Evolutionary conservation across 2,888 invertebrate species (phyloP), one percentile per base, ranked within the genome.

Genomic region (Tinea pellionella): DNA sequence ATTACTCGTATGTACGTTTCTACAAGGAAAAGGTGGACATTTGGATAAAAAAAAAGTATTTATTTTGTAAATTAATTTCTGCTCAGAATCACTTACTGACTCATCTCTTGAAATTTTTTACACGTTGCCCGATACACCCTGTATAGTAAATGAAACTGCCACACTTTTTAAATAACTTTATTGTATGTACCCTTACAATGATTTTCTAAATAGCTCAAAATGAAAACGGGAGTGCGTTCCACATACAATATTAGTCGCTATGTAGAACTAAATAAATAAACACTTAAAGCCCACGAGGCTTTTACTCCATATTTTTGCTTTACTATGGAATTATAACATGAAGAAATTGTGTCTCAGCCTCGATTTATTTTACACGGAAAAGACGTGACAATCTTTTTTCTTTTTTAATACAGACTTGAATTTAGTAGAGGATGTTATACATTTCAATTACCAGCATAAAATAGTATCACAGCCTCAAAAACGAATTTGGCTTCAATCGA

Each of bases 251-350:
- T 83, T 79, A 78, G 80, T 85, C 57, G 43, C 19, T 77, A 77
- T 80, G 81, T 79, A 80, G 70, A 83, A 82, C 82, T 77, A 84
- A 85, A 86, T 84, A 85, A 86, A 86, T 83, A 84, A 80, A 77
- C 76, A 73, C 78, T 77, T 83, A 78, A 75, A 77, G 83, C 84
- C 85, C 74, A 72, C 72, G 65, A 71, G 81, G 83, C 81, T 70
- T 74, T 68, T 3, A 24, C 6, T 24, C 6, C 24, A 2, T 3
- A 24, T 24, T 24, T 24, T 6, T 24, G 6, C 24, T 24, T 24
- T 24, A 15, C 32, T 37, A 12, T 15, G 78, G 74, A 80, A 85
- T 81, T 77, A 72, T 66, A 65, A 78, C 83, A 82, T 69, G 64
- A 79, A 85, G 84, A 86, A 82, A 85, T 81, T 72, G 65, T 70